Evolutionary conservation across 2,888 invertebrate species (phyloP).

Genomic region (Tryphoninae sp.): DNA sequence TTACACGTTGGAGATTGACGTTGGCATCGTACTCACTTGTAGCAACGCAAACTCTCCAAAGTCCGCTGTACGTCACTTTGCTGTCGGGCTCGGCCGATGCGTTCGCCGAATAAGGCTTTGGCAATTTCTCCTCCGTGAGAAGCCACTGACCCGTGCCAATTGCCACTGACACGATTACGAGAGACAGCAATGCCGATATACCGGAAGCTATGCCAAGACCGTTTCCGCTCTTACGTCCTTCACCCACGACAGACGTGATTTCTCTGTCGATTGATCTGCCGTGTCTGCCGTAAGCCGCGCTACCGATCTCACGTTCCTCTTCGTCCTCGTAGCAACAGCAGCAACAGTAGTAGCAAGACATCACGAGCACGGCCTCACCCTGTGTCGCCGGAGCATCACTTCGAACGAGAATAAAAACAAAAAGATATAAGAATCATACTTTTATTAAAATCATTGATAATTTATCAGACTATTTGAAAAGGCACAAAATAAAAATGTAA

Average conservation of each 20-base stretch:
- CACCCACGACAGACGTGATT: slow-evolving; percentile 64
- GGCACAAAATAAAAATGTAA: not conserved
- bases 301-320: slow-evolving; percentile 60
- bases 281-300: slow-evolving; percentile 56
- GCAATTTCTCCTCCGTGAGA: slow-evolving; percentile 92
- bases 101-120: slow-evolving; percentile 87
- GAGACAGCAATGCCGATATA: slow-evolving; percentile 87
- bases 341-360: slow-evolving; percentile 77
- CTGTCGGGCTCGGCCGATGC: slow-evolving; percentile 89
- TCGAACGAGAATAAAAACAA: slow-evolving; percentile 21
- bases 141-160: slow-evolving; percentile 93
- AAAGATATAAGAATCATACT: not conserved
- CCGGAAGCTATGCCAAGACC: slow-evolving; percentile 77
- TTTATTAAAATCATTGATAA: too few relatives aligned
- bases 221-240: slow-evolving; percentile 69
- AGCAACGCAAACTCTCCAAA: slow-evolving; percentile 91
- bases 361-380: slow-evolving; percentile 73
- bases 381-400: slow-evolving; percentile 75
- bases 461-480: not conserved
- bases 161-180: slow-evolving; percentile 88
- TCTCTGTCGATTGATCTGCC: slow-evolving; percentile 55
- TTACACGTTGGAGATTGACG: not conserved
- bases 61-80: slow-evolving; percentile 90
- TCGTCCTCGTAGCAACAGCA: slow-evolving; percentile 71
- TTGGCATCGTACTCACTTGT: slow-evolving; percentile 86